Evolutionary conservation across 2,888 invertebrate species (phyloP).

Genomic region (Steinernema carpocapsae): DNA sequence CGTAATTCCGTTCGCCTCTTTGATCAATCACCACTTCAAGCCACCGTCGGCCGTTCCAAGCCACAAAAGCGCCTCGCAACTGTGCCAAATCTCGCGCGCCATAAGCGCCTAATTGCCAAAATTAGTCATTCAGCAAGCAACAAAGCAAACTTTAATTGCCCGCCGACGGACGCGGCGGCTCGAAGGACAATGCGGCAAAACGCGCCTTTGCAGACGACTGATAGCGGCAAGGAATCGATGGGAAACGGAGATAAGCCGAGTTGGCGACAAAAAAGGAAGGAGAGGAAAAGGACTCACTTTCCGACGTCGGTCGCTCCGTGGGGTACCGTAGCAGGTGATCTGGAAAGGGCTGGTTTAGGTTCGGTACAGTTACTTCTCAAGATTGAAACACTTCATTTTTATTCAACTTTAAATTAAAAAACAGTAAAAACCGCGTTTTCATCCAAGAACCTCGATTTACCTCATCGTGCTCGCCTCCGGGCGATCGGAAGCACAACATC

Average conservation of each 20-base stretch:
- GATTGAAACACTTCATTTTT: background rate
- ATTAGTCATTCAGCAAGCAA: background rate
- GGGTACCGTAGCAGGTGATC: constrained; percentile 26
- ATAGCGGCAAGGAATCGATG: constrained; percentile 21
- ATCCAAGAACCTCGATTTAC: constrained; percentile 10
- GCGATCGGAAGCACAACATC: constrained; percentile 20
- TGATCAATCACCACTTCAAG: background rate
- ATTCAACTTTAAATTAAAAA: no score
- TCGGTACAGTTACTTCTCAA: background rate
- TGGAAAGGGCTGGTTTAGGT: background rate
- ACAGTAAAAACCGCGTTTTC: no score
- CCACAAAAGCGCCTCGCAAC: no score
- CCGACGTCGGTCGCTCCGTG: constrained; percentile 21
- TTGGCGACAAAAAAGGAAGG: no score
- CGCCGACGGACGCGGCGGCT: background rate
- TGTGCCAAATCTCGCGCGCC: background rate
- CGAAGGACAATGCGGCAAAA: background rate
- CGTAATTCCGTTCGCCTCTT: no score
- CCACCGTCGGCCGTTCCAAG: background rate
- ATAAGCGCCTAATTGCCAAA: constrained; percentile 21
- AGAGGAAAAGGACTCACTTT: constrained; percentile 14
- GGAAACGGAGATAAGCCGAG: background rate
- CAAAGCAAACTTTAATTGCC: background rate
- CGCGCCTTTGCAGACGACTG: background rate
- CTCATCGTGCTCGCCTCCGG: constrained; percentile 12